phyloP scores from a whole-genome alignment of 2,888 invertebrate species.

The Rhamphomyia laevipes region DNA sequence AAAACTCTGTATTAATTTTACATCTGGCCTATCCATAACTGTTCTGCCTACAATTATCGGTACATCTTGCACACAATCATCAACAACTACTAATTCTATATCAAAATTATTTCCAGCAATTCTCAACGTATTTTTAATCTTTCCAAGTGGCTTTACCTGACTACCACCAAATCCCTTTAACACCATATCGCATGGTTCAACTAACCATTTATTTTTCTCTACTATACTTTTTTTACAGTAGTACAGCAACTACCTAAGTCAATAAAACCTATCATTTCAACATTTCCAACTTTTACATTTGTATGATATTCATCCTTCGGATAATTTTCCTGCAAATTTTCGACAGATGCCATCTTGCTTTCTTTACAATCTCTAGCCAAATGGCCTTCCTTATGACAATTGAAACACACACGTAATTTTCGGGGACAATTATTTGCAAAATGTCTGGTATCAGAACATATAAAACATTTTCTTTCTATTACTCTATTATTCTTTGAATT shows the following conservation, averaged over 20 bases:
- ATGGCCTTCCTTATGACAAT: neutral
- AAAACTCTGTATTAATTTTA: neutral
- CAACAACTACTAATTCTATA: neutral
- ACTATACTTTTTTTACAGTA: neutral
- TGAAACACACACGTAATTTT: neutral
- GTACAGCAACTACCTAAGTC: neutral
- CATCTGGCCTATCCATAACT: neutral
- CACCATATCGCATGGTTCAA: neutral
- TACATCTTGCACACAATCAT: neutral
- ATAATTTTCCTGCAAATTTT: neutral
- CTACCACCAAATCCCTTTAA: neutral
- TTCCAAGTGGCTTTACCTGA: neutral
- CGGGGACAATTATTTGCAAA: too few relatives aligned
- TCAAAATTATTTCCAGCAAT: neutral
- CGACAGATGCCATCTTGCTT: neutral
- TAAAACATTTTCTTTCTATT: too few relatives aligned
- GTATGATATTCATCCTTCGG: neutral
- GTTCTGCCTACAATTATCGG: neutral
- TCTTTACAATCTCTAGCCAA: neutral
- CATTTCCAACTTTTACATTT: neutral
- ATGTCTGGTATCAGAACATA: too few relatives aligned
- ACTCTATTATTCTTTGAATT: too few relatives aligned
- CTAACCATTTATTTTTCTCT: neutral
- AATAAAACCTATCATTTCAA: neutral
- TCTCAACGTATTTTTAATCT: neutral